Evolutionary conservation across 2,113 vertebrate genomes (phyloP).

Genomic region (Gobio gobio): DNA sequence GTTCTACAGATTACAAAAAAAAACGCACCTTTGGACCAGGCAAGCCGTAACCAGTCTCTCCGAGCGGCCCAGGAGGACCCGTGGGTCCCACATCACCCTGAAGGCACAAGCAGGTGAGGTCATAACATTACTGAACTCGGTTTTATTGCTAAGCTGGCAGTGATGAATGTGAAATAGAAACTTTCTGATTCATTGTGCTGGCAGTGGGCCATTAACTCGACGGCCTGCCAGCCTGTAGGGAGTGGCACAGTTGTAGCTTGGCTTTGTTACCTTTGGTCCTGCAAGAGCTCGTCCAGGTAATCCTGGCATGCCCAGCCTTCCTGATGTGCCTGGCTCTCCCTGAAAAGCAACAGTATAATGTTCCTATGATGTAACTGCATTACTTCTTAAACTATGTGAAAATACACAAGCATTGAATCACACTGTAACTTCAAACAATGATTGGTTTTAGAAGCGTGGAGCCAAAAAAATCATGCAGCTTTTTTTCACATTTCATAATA

Average conservation of each 20-base stretch:
- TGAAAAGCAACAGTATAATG: slow-evolving; percentile 61
- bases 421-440: not conserved
- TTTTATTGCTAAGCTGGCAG: slow-evolving; percentile 35
- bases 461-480: not conserved
- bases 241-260: slow-evolving; percentile 39
- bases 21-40: slow-evolving; percentile 85
- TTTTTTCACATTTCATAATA: not conserved
- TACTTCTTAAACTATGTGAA: not conserved
- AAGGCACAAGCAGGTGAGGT: slow-evolving; percentile 56
- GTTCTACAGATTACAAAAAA: not conserved
- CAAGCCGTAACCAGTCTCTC: slow-evolving; percentile 87
- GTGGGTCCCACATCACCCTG: slow-evolving; percentile 84
- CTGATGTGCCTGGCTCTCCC: slow-evolving; percentile 86
- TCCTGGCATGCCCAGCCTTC: slow-evolving; percentile 83
- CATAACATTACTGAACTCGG: slow-evolving; percentile 21
- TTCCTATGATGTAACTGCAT: not conserved
- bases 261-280: slow-evolving; percentile 84
- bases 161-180: slow-evolving; percentile 35
- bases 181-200: slow-evolving; percentile 31
- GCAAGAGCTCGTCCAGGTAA: slow-evolving; percentile 82
- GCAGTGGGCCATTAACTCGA: not conserved
- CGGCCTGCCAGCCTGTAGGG: slow-evolving; percentile 43
- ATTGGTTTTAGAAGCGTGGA: not conserved
- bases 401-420: not conserved
- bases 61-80: slow-evolving; percentile 81